These are phyloP conservation scores for Adela reaumurella DNA, from an alignment of 2,888 invertebrate species.

Conservation along the genomic window DNA sequence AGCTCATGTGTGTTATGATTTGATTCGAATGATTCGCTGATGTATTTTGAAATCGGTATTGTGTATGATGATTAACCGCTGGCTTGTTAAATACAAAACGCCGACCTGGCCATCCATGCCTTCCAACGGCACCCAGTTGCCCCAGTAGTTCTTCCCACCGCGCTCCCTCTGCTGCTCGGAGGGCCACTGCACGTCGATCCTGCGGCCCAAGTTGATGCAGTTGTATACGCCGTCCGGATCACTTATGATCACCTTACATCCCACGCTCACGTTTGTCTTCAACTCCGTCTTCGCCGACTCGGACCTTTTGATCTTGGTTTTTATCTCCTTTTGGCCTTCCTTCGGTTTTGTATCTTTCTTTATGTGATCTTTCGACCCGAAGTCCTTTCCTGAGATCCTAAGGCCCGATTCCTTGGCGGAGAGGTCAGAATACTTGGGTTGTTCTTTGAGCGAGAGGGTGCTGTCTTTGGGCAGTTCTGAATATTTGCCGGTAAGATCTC, in stretches of 20 bases:
- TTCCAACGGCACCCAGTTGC: slow-evolving; percentile 80
- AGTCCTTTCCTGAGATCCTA: slow-evolving; percentile 9
- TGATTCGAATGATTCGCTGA: too few relatives aligned
- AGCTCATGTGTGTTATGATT: too few relatives aligned
- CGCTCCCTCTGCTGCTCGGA: slow-evolving; percentile 81
- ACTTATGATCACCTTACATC: slow-evolving; percentile 42
- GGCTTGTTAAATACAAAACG: too few relatives aligned
- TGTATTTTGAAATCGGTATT: too few relatives aligned
- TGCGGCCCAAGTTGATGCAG: slow-evolving; percentile 82
- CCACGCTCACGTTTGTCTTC: slow-evolving; percentile 39
- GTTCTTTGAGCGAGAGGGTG: slow-evolving; percentile 30
- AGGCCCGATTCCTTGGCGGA: slow-evolving; percentile 26
- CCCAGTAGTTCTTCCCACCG: slow-evolving; percentile 87
- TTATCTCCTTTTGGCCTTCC: slow-evolving; percentile 2
- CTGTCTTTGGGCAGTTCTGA: slow-evolving; percentile 33
- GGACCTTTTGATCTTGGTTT: slow-evolving; percentile 29
- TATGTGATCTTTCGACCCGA: slow-evolving; percentile 6
- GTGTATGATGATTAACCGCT: too few relatives aligned
- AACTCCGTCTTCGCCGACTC: slow-evolving; percentile 39
- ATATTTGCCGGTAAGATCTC: slow-evolving; percentile 45
- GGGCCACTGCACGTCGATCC: slow-evolving; percentile 96
- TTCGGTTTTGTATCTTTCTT: background rate
- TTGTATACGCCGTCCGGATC: slow-evolving; percentile 72
- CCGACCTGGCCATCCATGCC: slow-evolving; percentile 88
- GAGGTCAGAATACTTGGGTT: slow-evolving; percentile 29